Conservation (phyloP, 2,888 invertebrate genomes). For the Junonia oenone region DNA sequence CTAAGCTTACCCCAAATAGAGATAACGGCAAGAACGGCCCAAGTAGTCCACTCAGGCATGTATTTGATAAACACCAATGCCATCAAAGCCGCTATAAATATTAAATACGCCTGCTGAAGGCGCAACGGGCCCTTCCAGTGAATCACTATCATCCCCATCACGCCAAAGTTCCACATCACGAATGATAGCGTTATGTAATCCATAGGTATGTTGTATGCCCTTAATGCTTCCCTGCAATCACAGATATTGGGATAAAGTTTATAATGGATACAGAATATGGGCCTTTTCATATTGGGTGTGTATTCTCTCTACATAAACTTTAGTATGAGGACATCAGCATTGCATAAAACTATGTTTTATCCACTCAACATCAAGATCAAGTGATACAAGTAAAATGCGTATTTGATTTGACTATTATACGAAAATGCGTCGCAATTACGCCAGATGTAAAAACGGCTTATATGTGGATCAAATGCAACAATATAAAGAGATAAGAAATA, state of each 20-base stretch:
- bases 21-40: constrained; percentile 97
- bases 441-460: too few relatives aligned
- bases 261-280: not conserved
- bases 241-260: not conserved
- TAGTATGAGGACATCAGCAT: too few relatives aligned
- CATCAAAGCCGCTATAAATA: constrained; percentile 98
- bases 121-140: constrained; percentile 99
- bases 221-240: constrained; percentile 87
- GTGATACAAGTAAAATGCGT: too few relatives aligned
- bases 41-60: constrained; percentile 99
- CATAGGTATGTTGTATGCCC: constrained; percentile 97
- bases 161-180: constrained; percentile 98
- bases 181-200: constrained; percentile 93
- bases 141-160: constrained; percentile 98
- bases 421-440: too few relatives aligned
- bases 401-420: too few relatives aligned
- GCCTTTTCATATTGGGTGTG: not conserved
- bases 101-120: constrained; percentile 97
- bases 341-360: too few relatives aligned
- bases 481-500: too few relatives aligned
- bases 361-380: too few relatives aligned
- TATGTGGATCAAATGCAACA: too few relatives aligned
- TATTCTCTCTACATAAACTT: too few relatives aligned
- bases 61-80: constrained; percentile 99
- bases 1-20: constrained; percentile 93